Conservation (phyloP, 1,140 invertebrate genomes). For the Drosophila neocordata region DNA sequence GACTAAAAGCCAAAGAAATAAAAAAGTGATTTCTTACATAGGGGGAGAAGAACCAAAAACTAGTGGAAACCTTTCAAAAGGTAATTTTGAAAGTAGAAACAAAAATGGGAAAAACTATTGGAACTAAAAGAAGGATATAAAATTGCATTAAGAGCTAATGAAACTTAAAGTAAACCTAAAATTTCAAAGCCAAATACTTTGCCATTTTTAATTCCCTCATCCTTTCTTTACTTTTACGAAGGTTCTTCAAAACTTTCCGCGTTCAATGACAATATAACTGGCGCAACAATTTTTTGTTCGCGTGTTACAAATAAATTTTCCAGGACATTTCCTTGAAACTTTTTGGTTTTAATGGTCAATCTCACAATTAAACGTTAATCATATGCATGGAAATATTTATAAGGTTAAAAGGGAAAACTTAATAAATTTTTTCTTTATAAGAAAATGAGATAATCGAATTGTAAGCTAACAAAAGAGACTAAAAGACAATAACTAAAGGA, state of each 20-base stretch:
- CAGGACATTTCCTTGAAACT: conserved; percentile 37
- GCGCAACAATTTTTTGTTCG: conserved; percentile 29
- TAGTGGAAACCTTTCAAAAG: no score
- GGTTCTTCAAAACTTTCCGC: background rate
- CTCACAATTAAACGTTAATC: background rate
- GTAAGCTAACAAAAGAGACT: background rate
- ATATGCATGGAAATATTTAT: background rate
- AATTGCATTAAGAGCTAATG: no score
- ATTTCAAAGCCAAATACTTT: background rate
- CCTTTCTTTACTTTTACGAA: background rate
- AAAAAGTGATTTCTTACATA: no score
- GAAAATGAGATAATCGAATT: background rate
- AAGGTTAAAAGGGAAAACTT: background rate
- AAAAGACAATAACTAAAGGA: no score
- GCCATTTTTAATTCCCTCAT: background rate
- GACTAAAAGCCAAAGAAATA: no score
- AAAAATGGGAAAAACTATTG: no score
- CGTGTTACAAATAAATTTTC: conserved; percentile 14
- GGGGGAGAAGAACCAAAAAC: no score
- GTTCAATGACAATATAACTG: background rate
- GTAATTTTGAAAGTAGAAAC: no score
- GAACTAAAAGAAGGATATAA: no score
- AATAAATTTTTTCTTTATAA: background rate
- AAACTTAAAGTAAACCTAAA: background rate
- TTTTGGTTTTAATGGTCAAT: conserved; percentile 12